Conservation (phyloP, 2,888 invertebrate genomes). For the Rhorus exstirpatorius region DNA sequence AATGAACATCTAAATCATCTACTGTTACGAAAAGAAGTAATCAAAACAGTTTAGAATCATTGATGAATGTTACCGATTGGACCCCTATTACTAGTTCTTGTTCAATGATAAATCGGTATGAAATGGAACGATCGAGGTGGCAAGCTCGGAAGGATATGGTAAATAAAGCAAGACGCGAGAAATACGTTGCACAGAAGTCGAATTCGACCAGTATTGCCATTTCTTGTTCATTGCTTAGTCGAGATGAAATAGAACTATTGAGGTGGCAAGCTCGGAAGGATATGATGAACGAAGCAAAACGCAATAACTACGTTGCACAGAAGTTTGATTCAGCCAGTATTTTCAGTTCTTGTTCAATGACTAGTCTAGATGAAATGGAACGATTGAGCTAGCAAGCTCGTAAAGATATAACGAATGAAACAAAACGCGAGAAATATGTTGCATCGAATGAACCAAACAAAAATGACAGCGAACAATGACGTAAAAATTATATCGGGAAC, state of each 20-base stretch:
- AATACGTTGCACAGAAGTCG: neutral
- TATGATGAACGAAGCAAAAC: too few species aligned
- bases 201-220: too few species aligned
- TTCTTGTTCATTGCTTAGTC: too few species aligned
- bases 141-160: neutral
- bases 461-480: neutral
- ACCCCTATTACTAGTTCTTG: neutral
- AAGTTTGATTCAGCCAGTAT: too few species aligned
- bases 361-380: too few species aligned
- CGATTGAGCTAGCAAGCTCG: too few species aligned
- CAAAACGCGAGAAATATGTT: too few species aligned
- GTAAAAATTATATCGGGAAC: neutral
- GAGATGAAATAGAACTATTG: too few species aligned
- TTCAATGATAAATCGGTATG: neutral
- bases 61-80: neutral
- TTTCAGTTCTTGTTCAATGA: too few species aligned
- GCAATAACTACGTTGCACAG: too few species aligned
- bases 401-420: too few species aligned
- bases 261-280: too few species aligned
- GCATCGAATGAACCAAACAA: neutral
- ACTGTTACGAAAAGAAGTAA: neutral
- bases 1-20: neutral
- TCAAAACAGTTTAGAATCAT: neutral
- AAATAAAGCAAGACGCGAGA: neutral
- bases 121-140: neutral